phyloP scores from a whole-genome alignment of 1,140 invertebrate species.

The Penaeus japonicus region DNA sequence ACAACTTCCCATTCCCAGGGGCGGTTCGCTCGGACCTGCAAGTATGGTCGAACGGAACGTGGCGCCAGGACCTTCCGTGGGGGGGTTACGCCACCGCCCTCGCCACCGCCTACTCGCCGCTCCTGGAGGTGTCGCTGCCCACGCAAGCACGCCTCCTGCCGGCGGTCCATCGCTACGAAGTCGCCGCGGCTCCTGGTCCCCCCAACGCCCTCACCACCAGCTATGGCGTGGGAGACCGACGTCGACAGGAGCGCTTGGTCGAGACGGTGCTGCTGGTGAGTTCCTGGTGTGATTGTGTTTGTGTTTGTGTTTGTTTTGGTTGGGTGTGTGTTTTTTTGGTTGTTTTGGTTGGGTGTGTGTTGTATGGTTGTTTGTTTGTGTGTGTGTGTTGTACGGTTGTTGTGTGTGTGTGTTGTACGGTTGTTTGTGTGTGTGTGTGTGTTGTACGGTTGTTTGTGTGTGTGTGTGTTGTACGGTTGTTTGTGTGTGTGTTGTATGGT shows the following conservation, averaged over 20 bases:
- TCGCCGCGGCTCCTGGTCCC: conserved; percentile 71
- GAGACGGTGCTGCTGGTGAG: conserved; percentile 78
- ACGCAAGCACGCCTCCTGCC: conserved; percentile 91
- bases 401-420: no score
- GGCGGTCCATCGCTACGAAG: conserved; percentile 83
- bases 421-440: no score
- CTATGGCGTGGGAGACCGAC: conserved; percentile 83
- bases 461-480: no score
- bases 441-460: no score
- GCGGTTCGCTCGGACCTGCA: conserved; percentile 29
- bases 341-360: no score
- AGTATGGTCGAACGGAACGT: conserved; percentile 86
- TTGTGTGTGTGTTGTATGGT: no score
- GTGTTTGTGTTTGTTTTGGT: not conserved
- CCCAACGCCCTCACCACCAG: conserved; percentile 79
- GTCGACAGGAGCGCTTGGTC: conserved; percentile 81
- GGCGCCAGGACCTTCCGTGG: conserved; percentile 78
- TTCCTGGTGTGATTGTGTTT: not conserved
- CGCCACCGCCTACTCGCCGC: conserved; percentile 82
- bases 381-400: no score
- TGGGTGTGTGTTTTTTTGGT: not conserved
- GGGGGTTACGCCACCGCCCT: conserved; percentile 73
- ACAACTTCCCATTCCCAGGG: not conserved
- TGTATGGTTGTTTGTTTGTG: no score
- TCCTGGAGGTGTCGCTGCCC: conserved; percentile 84